A percentile compares a stretch with the other conserved stretches of the same genome.
Conservation (phyloP, 2,888 invertebrate genomes). For the Chrysodeixis includens region DNA sequence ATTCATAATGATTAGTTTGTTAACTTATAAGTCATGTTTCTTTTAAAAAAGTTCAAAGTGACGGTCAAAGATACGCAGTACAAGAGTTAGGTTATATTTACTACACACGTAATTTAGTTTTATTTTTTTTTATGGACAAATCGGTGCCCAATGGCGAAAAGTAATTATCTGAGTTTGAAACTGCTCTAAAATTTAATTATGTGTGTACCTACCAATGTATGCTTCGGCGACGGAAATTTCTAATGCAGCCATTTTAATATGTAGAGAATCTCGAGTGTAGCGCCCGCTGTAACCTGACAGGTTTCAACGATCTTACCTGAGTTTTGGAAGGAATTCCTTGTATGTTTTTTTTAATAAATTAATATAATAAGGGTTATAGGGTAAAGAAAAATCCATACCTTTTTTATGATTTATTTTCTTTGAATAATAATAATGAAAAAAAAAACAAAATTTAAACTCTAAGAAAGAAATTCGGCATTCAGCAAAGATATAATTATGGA, state of each 20-base stretch:
- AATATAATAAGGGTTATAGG: not conserved
- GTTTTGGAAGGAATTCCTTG: not conserved
- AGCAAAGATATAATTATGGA: constrained; percentile 73
- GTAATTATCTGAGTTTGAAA: not conserved
- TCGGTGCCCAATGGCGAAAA: not conserved
- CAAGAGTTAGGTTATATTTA: not conserved
- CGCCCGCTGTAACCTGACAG: not conserved
- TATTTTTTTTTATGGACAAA: not conserved
- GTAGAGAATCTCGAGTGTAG: constrained; percentile 4
- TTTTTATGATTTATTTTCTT: constrained; percentile 82
- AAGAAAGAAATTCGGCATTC: constrained; percentile 82
- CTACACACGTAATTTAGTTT: not conserved
- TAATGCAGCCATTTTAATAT: constrained; percentile 4
- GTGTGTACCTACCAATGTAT: not conserved
- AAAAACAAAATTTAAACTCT: constrained; percentile 87
- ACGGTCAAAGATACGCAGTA: not conserved
- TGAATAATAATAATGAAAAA: constrained; percentile 79
- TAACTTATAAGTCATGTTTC: constrained; percentile 15
- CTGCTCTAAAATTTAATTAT: not conserved
- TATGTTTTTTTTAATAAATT: not conserved
- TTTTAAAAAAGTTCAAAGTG: not conserved
- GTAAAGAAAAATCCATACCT: constrained; percentile 59
- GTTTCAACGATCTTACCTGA: not conserved
- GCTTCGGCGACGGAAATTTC: not conserved
- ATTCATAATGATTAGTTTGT: constrained; percentile 32